A percentile compares a stretch with the other conserved stretches of the same genome.
Evolutionary conservation across 2,113 vertebrate genomes (phyloP).

Genomic region (Plestiodon gilberti): DNA sequence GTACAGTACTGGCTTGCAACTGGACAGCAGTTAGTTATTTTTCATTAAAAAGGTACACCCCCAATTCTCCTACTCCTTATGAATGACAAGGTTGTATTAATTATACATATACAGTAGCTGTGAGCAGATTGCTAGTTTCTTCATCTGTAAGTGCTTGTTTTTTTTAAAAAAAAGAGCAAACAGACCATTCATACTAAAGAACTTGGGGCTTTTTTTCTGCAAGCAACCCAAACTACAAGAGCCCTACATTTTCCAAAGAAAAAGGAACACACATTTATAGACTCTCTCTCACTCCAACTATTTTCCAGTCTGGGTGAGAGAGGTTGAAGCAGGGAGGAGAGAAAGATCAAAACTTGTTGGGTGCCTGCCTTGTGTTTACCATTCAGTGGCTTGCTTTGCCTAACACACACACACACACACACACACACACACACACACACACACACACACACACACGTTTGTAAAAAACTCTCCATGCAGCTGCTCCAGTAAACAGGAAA

Average conservation of each 20-base stretch:
- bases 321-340: not conserved
- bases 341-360: constrained; percentile 19
- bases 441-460: not conserved
- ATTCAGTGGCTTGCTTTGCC: constrained; percentile 25
- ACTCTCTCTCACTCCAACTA: constrained; percentile 26
- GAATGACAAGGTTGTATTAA: constrained; percentile 75
- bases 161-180: constrained; percentile 24
- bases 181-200: constrained; percentile 39
- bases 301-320: constrained; percentile 8
- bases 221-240: constrained; percentile 58
- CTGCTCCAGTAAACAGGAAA: constrained; percentile 77
- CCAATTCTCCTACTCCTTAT: constrained; percentile 58
- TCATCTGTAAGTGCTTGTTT: constrained; percentile 44
- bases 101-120: constrained; percentile 63
- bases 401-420: constrained; percentile 33
- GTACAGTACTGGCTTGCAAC: constrained; percentile 45
- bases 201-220: constrained; percentile 8
- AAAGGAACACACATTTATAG: not conserved
- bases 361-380: constrained; percentile 10
- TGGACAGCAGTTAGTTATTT: constrained; percentile 24
- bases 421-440: constrained; percentile 34
- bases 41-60: constrained; percentile 59
- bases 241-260: constrained; percentile 46
- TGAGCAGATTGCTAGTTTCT: constrained; percentile 52
- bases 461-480: constrained; percentile 51